These are phyloP conservation scores for Thunnus albacares DNA, from an alignment of 2,797 vertebrate genomes.

Conservation along the genomic window DNA sequence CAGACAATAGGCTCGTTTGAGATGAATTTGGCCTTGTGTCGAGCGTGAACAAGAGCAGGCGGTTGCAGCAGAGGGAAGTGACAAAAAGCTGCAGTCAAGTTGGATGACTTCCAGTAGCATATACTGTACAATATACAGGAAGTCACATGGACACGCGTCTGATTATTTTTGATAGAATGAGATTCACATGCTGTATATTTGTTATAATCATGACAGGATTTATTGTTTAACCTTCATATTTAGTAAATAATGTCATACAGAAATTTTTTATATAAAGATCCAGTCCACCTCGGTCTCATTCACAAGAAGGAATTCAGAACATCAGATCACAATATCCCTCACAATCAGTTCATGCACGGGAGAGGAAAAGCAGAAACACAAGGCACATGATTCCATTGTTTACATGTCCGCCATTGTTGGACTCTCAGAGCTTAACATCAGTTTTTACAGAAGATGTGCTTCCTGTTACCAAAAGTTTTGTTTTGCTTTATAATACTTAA, in stretches of 20 bases:
- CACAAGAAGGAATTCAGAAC: background rate
- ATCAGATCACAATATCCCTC: background rate
- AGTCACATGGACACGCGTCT: constrained; percentile 1
- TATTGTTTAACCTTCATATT: background rate
- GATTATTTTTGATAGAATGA: no score
- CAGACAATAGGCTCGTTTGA: constrained; percentile 30
- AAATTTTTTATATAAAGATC: no score
- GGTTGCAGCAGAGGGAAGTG: constrained; percentile 18
- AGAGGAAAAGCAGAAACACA: background rate
- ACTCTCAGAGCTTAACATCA: background rate
- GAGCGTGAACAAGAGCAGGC: constrained; percentile 24
- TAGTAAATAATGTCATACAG: background rate
- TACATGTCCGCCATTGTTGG: background rate
- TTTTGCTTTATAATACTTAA: background rate
- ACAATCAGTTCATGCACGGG: background rate
- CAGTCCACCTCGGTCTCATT: no score
- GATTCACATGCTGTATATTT: no score
- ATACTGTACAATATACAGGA: constrained; percentile 6
- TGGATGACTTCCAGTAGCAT: constrained; percentile 21
- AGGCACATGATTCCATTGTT: background rate
- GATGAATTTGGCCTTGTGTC: background rate
- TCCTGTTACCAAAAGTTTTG: background rate
- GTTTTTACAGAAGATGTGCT: background rate
- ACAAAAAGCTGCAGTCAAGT: background rate
- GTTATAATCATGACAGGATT: no score